Evolutionary conservation across 2,888 invertebrate genomes (phyloP), one percentile per base, ranked within the genome.

Genomic region (Charanyca ferruginea): DNA sequence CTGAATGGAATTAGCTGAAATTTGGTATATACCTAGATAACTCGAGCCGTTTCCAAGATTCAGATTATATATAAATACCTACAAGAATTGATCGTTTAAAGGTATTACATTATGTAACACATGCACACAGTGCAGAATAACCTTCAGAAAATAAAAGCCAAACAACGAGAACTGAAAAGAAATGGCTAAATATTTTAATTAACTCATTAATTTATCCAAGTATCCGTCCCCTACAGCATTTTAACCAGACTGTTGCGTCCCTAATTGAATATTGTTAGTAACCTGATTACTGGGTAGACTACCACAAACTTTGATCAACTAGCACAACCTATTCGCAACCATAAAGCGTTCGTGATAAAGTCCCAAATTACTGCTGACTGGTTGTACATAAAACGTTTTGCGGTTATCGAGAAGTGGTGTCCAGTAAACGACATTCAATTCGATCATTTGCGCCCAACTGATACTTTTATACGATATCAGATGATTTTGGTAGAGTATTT

Each of bases 191-290:
- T 35, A n/a, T 23, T 41, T 38, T 41, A 16, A 38, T 38, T 16
- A 16, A 38, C 38, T 5, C 38, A 38, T 35, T 35, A 38, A 16
- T 7, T 5, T 38, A 13, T 38, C 35, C 13, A 16, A 77, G 79
- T 59, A 66, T 77, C 76, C 65, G 9, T 58, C 44, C 49, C 55
- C 47, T 53, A 65, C 69, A 71, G 49, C 71, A 77, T 80, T 81
- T 79, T 77, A 76, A 73, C 62, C 69, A 76, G 73, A 74, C 77
- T 82, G 79, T 82, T 83, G 83, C 85, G 70, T 79, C 61, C 62
- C 79, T 86, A 87, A 87, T 86, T 86, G 77, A 86, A 86, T 84
- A 84, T 78, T 83, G 84, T 84, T 79, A 80, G 73, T 83, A 85
- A 84, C 83, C 82, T 79, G 73, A 84, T 86, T 85, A 82, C 69